Evolutionary conservation across 2,888 invertebrate species (phyloP).

Genomic region (Drosophila barbarae): DNA sequence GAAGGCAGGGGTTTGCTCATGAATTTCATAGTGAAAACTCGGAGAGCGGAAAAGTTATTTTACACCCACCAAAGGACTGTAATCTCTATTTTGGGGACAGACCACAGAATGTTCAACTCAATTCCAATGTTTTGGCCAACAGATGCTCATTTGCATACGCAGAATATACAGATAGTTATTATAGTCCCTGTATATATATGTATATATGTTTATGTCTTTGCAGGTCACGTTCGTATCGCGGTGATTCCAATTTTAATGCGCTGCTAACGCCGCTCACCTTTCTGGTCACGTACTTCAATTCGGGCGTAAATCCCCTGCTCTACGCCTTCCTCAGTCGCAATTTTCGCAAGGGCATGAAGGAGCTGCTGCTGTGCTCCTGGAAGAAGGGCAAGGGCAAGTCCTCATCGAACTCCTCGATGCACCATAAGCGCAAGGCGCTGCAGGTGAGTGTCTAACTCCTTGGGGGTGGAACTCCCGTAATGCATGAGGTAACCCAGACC

Average conservation of each 20-base stretch:
- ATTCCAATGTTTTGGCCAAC: conserved; percentile 27
- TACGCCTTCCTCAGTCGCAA: conserved; percentile 92
- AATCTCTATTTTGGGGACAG: conserved; percentile 21
- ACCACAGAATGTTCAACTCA: conserved; percentile 2
- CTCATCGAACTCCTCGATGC: conserved; percentile 78
- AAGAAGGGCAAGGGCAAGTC: conserved; percentile 79
- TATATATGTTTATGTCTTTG: conserved; percentile 15
- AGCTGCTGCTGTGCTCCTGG: conserved; percentile 85
- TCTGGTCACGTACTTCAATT: conserved; percentile 93
- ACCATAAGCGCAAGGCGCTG: conserved; percentile 78
- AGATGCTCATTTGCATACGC: conserved; percentile 40
- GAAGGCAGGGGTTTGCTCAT: conserved; percentile 3
- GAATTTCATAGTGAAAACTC: conserved; percentile 3
- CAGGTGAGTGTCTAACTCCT: conserved; percentile 72
- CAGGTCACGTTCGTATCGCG: conserved; percentile 84
- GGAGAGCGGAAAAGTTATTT: conserved; percentile 3
- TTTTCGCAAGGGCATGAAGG: conserved; percentile 91
- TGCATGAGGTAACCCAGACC: conserved; percentile 2
- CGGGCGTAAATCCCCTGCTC: conserved; percentile 92
- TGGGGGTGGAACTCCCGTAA: background rate
- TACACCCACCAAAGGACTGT: background rate
- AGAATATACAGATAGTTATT: conserved; percentile 36
- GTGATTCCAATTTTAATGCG: conserved; percentile 87
- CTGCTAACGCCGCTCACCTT: conserved; percentile 91
- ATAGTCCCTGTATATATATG: conserved; percentile 18